Conservation (phyloP, 2,888 invertebrate species). For the Eugnorisma glareosa region DNA sequence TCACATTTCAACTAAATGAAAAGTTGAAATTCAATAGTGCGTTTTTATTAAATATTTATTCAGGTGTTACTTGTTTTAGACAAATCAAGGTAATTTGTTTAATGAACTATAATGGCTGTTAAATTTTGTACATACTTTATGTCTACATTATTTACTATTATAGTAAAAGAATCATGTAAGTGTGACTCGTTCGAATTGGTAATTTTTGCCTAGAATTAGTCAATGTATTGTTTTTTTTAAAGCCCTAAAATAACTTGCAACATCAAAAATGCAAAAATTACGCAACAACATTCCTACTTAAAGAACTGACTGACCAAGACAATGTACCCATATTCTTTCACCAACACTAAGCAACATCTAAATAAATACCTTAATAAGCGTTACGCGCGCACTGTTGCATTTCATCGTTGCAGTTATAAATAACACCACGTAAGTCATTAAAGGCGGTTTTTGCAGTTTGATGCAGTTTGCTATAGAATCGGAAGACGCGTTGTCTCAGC, state of each 20-base stretch:
- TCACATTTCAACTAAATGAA: neutral
- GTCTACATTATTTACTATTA: neutral
- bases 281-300: constrained; percentile 47
- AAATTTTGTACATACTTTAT: neutral
- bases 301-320: constrained; percentile 51
- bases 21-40: neutral
- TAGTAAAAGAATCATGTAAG: neutral
- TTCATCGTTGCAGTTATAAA: too few relatives aligned
- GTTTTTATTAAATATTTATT: neutral
- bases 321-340: neutral
- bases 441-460: too few relatives aligned
- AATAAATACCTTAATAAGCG: neutral
- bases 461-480: too few relatives aligned
- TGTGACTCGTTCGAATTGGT: neutral
- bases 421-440: too few relatives aligned
- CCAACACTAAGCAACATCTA: neutral
- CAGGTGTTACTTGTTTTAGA: neutral
- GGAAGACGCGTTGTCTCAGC: too few relatives aligned
- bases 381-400: neutral
- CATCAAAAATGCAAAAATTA: constrained; percentile 55
- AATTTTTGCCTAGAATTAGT: too few relatives aligned
- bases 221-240: neutral
- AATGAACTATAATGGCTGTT: too few relatives aligned
- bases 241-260: constrained; percentile 37
- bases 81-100: neutral